Evolutionary conservation across 1,140 invertebrate species (phyloP), one percentile per base, ranked within the genome.

Genomic region (Gonioctena quinquepunctata): DNA sequence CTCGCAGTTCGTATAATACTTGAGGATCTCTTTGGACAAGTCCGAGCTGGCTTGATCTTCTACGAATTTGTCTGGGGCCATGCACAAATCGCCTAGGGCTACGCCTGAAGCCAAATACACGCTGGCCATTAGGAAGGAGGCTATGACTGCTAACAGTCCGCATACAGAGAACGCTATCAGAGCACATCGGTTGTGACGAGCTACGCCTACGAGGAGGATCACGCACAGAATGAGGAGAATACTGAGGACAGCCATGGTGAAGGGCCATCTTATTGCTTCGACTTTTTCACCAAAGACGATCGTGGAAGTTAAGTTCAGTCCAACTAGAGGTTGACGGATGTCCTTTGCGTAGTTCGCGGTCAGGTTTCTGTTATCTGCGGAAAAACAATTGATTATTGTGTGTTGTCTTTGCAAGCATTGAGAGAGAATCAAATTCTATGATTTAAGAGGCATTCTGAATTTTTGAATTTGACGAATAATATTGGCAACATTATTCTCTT

Each of bases 71-170:
- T 93, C 88, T 0, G 94, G 91, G 1, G 92, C 90, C 25, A 93
- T 88, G 77, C 93, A 93, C 22, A 93, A 87, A 77, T 92, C 90
- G 16, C 92, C 92, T 0, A 94, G 84, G 61, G 92, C 93, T 66
- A 94, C 91, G 25, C 92, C 90, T 7, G 92, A 89, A 66, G 93
- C 92, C 73, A 79, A 68, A 83, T 96, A 94, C 22, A 95, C 79
- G 54, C 94, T 94, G 19, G 93, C 91, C 85, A 94, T 90, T 62
- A 95, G 85, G 92, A 94, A 96, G 71, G 94, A 95, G 69, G 94
- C 90, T 73, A 96, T 95, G n/a, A 96, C 90, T 49, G 94, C 94
- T 69, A 95, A 89, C 61, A 97, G 84, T 25, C 94, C 95, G 77
- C 95, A 93, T 27, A 96, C 94, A 77, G 91, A 90, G 70, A 87